Conservation (phyloP, 2,888 invertebrate genomes). For the Dyspetes luteomarginatus region DNA sequence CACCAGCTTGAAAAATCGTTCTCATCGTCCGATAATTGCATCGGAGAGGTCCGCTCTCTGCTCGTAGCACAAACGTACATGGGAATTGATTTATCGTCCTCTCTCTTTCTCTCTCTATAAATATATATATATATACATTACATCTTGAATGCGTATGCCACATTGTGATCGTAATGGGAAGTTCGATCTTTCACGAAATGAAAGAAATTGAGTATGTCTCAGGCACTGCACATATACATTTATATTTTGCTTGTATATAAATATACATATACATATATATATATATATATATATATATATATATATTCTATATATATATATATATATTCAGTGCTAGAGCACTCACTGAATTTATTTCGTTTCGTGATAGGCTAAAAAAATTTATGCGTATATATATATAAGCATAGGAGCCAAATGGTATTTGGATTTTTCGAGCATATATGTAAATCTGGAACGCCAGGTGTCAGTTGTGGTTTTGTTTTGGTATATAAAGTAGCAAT, state of each 20-base stretch:
- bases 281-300: neutral
- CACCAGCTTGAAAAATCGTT: slow-evolving; percentile 6
- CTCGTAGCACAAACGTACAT: neutral
- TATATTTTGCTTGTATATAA: neutral
- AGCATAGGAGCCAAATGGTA: no score
- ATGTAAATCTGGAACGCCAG: no score
- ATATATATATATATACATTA: no score
- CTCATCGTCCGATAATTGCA: slow-evolving; percentile 20
- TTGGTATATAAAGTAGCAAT: no score
- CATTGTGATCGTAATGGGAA: neutral
- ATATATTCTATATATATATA: no score
- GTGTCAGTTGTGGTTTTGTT: no score
- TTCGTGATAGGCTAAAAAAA: no score
- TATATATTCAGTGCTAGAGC: no score
- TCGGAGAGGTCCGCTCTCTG: neutral
- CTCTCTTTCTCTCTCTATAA: neutral
- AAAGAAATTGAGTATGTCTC: slow-evolving; percentile 2
- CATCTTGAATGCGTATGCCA: slow-evolving; percentile 11
- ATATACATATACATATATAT: neutral
- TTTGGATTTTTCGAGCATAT: no score
- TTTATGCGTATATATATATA: no score
- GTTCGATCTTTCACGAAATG: slow-evolving; percentile 3
- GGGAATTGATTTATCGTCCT: slow-evolving; percentile 12
- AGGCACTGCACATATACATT: neutral
- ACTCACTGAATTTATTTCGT: no score